Percentiles rank a stretch among this genome's conserved stretches.
phyloP scores from a whole-genome alignment of 2,113 vertebrate species.

The Sisor rabdophorus region DNA sequence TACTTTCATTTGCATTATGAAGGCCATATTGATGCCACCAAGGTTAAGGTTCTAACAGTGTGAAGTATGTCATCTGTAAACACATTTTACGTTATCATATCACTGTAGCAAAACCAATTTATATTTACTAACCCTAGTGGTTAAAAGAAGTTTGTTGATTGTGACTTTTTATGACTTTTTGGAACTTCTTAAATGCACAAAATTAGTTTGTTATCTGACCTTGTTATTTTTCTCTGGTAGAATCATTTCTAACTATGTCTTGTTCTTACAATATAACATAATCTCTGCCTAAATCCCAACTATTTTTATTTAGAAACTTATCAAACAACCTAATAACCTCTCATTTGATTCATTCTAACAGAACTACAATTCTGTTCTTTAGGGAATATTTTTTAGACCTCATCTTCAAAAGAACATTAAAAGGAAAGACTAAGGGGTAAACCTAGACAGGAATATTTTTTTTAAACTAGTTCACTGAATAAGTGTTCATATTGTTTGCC shows the following conservation, averaged over 20 bases:
- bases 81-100: background rate
- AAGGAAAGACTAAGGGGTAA: background rate
- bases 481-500: background rate
- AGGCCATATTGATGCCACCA: background rate
- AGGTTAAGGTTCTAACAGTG: background rate
- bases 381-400: background rate
- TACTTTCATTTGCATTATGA: background rate
- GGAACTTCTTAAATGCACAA: background rate
- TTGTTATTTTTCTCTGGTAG: background rate
- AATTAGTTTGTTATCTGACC: background rate
- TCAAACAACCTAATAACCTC: background rate
- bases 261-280: background rate
- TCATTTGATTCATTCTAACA: background rate
- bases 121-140: background rate
- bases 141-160: background rate
- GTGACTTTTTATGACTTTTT: background rate
- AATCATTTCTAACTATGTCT: background rate
- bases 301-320: background rate
- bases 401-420: background rate
- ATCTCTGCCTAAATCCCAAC: background rate
- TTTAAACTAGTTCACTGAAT: background rate
- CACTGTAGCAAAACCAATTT: background rate
- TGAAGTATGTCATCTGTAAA: background rate
- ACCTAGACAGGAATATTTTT: background rate
- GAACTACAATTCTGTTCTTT: background rate